Base-by-base conservation (phyloP, 1,140 invertebrate species). In the Cardiocondyla obscurior region DNA sequence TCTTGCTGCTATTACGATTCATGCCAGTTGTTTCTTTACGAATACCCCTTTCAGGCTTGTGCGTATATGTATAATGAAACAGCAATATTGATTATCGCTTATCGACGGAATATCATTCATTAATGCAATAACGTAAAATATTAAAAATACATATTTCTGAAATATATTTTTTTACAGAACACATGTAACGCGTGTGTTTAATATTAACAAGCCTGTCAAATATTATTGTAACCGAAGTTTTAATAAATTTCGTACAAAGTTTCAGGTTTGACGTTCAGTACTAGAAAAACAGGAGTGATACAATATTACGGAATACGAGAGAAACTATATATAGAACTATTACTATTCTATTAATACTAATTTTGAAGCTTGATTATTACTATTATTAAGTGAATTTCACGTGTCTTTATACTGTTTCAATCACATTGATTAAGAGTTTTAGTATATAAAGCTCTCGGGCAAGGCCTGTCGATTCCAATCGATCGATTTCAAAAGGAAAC, bases 1-100 rank as follows among this genome's bases (percentile, higher is more conserved):
- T 89, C 87, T n/a, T n/a, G n/a, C n/a, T n/a, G n/a, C n/a, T n/a
- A 30, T 22, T 73, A 82, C 83, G 73, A 83, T 83, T 67, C 67
- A 83, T 67, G 77, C 76, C 85, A 77, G 86, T 87, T 86, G 81
- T 49, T 53, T 39, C 30, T 67, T 8, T 28, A 2, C n/a, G 2
- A 44, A 44, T 49, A 57, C 36, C 81, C 33, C 58, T 82, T 8
- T 22, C 69, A n/a, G n/a, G 19, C 58, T 62, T 10, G 19, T 8
- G 44, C 42, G 28, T 7, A n/a, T 19, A 46, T n/a, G n/a, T n/a
- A 64, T 44, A 51, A 77, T 53, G 0, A 67, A 79, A 28, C n/a
- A 64, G 5, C 30, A 7, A 79, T 77, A 51, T 67, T 46, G 46
- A 5, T n/a, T 39, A 44, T 53, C 44, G n/a, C 39, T 44, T 22